Conservation (phyloP, 1,140 invertebrate genomes). For the Platyura marginata region DNA sequence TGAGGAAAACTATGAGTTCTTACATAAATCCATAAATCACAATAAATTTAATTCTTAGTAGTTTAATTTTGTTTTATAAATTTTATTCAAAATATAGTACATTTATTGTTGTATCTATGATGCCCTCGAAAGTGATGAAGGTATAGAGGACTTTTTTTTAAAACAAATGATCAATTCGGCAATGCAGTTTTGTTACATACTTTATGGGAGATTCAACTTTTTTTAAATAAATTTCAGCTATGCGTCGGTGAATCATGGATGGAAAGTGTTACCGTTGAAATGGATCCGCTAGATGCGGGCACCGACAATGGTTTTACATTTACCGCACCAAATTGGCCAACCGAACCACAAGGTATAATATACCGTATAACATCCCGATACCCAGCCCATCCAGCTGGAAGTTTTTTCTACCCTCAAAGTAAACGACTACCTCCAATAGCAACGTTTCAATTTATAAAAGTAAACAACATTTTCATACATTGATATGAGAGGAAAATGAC, state of each 20-base stretch:
- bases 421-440: slow-evolving; percentile 77
- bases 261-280: slow-evolving; percentile 78
- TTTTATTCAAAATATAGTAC: too few relatives aligned
- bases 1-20: too few relatives aligned
- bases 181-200: not conserved
- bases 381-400: slow-evolving; percentile 82
- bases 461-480: slow-evolving; percentile 19
- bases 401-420: slow-evolving; percentile 84
- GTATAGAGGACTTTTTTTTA: not conserved
- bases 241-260: slow-evolving; percentile 92
- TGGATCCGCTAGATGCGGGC: slow-evolving; percentile 89
- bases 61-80: too few relatives aligned
- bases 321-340: slow-evolving; percentile 85
- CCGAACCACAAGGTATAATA: slow-evolving; percentile 74
- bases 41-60: too few relatives aligned
- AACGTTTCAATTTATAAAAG: slow-evolving; percentile 76
- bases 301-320: slow-evolving; percentile 95
- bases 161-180: not conserved
- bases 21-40: too few relatives aligned
- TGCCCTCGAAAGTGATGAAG: too few relatives aligned
- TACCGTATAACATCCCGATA: slow-evolving; percentile 77
- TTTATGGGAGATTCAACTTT: too few relatives aligned
- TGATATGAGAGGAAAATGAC: not conserved
- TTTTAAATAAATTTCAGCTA: slow-evolving; percentile 29
- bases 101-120: too few relatives aligned